phyloP scores from a whole-genome alignment of 2,888 invertebrate species.

The Aspidiotus rigidus region DNA sequence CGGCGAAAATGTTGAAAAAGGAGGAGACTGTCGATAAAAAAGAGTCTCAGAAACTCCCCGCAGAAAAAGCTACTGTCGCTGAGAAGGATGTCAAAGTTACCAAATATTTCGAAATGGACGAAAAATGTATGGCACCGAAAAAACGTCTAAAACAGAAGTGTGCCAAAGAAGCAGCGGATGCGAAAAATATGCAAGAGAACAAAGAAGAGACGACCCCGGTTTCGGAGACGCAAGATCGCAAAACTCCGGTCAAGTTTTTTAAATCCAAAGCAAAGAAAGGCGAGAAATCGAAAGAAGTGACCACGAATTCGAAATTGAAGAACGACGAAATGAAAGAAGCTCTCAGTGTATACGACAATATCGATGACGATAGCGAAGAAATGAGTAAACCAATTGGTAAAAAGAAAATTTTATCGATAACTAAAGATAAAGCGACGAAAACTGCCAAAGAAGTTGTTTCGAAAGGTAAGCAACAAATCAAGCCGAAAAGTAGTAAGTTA shows the following conservation, averaged over 20 bases:
- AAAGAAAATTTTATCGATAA: background rate
- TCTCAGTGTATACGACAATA: conserved; percentile 26
- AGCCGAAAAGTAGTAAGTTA: conserved; percentile 29
- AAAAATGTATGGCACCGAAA: conserved; percentile 11
- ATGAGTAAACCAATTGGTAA: background rate
- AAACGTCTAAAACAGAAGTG: conserved; percentile 12
- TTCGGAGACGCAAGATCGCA: background rate
- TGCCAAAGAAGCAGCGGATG: conserved; percentile 9
- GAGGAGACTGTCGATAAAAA: background rate
- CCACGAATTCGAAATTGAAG: background rate
- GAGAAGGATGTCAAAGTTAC: conserved; percentile 5
- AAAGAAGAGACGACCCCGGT: conserved; percentile 24
- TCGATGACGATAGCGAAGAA: conserved; percentile 25
- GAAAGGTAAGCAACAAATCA: conserved; percentile 14
- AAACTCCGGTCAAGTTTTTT: conserved; percentile 14
- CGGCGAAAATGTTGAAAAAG: conserved; percentile 9
- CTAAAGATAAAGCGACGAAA: conserved; percentile 18
- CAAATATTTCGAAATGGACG: conserved; percentile 8
- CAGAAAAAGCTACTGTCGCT: background rate
- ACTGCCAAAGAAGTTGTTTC: conserved; percentile 14
- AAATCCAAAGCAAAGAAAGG: conserved; percentile 22
- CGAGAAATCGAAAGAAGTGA: conserved; percentile 12
- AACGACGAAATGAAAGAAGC: conserved; percentile 19
- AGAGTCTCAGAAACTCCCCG: background rate
- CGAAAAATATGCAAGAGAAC: conserved; percentile 24